phyloP scores from a whole-genome alignment of 92 coral and sea anemone species.

The Nematostella vectensis region DNA sequence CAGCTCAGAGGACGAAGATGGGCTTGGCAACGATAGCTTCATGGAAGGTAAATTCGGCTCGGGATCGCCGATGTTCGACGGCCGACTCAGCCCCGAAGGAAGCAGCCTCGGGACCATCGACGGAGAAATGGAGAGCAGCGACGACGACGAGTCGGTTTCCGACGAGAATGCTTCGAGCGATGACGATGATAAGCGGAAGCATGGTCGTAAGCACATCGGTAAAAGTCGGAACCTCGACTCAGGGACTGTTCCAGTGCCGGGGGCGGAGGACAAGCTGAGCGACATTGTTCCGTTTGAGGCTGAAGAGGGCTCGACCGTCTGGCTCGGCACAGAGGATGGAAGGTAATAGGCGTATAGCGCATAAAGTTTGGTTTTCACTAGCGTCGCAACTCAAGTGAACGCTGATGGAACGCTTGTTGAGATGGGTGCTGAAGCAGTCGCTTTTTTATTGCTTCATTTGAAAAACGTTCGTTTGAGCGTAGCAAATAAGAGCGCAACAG shows the following conservation, averaged over 20 bases:
- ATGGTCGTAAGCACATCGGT: conserved; percentile 58
- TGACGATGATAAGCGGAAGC: conserved; percentile 77
- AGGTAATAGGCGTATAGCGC: conserved; percentile 60
- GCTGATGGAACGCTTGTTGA: too few relatives aligned
- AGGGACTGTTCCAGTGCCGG: conserved; percentile 31
- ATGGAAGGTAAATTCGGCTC: conserved; percentile 55
- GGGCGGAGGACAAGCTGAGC: conserved; percentile 57
- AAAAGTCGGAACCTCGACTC: conserved; percentile 49
- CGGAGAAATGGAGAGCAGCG: conserved; percentile 73
- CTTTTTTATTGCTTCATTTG: conserved; percentile 4
- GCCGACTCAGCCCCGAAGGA: conserved; percentile 96
- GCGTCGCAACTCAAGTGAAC: too few relatives aligned
- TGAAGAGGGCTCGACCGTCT: conserved; percentile 78
- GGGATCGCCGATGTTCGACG: conserved; percentile 81
- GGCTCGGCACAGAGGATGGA: conserved; percentile 99
- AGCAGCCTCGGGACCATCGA: conserved; percentile 94
- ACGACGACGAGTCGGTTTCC: conserved; percentile 62
- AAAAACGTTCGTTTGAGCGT: too few relatives aligned
- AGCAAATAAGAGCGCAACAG: too few relatives aligned
- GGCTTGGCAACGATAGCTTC: conserved; percentile 66
- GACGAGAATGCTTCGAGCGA: conserved; percentile 75
- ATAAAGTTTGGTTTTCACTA: background rate
- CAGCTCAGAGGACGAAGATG: conserved; percentile 96
- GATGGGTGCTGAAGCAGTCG: too few relatives aligned
- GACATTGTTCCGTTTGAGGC: conserved; percentile 67